Percentiles rank a stretch among this genome's conserved stretches.
phyloP scores from a whole-genome alignment of 2,888 invertebrate species.

The Tetrapedia diversipes region DNA sequence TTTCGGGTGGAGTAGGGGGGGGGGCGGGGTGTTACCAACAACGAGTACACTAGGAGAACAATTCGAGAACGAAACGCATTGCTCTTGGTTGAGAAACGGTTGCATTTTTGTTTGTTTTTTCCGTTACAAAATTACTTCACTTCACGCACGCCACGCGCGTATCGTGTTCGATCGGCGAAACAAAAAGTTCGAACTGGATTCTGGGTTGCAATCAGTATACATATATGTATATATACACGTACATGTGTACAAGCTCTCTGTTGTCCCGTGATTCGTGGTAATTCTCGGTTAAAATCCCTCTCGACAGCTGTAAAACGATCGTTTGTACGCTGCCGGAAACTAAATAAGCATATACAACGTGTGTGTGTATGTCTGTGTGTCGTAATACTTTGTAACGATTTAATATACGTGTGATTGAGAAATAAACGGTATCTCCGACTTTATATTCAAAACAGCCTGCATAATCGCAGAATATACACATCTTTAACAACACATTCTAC shows the following conservation, averaged over 20 bases:
- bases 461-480: constrained; percentile 69
- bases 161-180: constrained; percentile 7
- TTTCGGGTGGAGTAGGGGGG: no score
- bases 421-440: constrained; percentile 65
- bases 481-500: constrained; percentile 72
- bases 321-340: constrained; percentile 56
- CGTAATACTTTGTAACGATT: constrained; percentile 64
- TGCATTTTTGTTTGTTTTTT: no score
- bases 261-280: constrained; percentile 14
- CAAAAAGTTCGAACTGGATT: constrained; percentile 26
- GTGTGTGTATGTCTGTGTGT: no score
- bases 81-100: constrained; percentile 32
- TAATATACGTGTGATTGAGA: constrained; percentile 57
- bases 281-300: constrained; percentile 15
- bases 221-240: neutral
- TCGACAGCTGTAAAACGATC: constrained; percentile 48
- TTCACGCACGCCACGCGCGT: neutral
- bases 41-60: no score
- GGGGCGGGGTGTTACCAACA: no score
- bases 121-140: constrained; percentile 23
- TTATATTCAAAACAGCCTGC: constrained; percentile 71
- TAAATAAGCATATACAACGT: constrained; percentile 58
- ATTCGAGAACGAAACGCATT: constrained; percentile 29
- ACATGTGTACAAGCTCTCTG: constrained; percentile 13
- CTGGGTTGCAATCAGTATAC: constrained; percentile 12